Percentiles rank a stretch among this genome's conserved stretches.
phyloP scores from a whole-genome alignment of 2,113 vertebrate genomes.

The Todiramphus chloris region DNA sequence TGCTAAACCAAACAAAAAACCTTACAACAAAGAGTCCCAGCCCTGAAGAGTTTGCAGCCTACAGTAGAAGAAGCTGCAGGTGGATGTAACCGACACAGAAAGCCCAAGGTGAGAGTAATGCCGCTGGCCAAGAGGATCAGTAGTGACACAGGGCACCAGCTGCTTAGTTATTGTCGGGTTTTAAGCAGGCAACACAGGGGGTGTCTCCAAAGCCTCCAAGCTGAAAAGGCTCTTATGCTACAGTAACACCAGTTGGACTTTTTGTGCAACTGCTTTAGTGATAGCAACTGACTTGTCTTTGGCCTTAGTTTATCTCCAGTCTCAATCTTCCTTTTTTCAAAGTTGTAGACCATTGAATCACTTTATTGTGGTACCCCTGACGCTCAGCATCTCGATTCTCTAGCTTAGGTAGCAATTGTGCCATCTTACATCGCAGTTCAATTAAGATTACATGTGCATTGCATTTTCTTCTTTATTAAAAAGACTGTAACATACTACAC shows the following conservation, averaged over 20 bases:
- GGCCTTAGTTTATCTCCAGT: not conserved
- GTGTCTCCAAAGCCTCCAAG: not conserved
- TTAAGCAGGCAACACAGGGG: conserved; percentile 16
- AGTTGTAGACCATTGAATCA: not conserved
- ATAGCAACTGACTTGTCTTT: not conserved
- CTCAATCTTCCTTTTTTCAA: not conserved
- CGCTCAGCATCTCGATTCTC: not conserved
- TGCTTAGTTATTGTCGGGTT: not conserved
- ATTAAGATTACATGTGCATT: not conserved
- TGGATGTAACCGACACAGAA: not conserved
- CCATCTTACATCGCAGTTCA: not conserved
- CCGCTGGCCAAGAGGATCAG: not conserved
- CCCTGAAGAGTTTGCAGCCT: not conserved
- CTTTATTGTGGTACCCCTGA: not conserved
- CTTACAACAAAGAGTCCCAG: not conserved
- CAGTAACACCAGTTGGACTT: not conserved
- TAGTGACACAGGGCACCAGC: conserved; percentile 3
- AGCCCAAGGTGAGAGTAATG: not conserved
- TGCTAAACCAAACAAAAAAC: not conserved
- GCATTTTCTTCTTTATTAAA: not conserved
- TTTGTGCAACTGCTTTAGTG: not conserved
- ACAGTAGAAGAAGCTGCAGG: not conserved
- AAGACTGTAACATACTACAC: not conserved
- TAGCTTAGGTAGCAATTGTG: not conserved
- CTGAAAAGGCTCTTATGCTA: conserved; percentile 24